A percentile compares a stretch with the other conserved stretches of the same genome.
Evolutionary conservation across 1,140 invertebrate species (phyloP).

Genomic region (Oscheius sp.): DNA sequence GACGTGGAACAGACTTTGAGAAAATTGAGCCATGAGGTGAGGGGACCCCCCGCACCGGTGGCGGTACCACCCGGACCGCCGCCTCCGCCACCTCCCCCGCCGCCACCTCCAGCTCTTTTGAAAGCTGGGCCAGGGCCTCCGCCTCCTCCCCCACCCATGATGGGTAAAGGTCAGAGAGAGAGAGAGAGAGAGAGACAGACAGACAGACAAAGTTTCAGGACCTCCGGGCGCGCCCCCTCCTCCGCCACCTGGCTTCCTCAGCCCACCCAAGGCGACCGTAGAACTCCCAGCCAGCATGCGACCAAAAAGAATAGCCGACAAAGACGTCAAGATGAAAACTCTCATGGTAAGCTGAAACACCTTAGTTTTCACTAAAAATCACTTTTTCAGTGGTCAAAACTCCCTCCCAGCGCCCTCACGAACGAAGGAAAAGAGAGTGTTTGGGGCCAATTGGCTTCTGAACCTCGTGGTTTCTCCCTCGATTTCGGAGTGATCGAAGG

Average conservation of each 20-base stretch:
- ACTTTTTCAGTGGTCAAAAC: conserved; percentile 11
- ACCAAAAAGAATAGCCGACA: neutral
- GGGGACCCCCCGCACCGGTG: neutral
- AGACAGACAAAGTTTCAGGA: too few relatives aligned
- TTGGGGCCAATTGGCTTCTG: conserved; percentile 8
- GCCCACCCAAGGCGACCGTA: neutral
- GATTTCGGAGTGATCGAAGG: conserved; percentile 13
- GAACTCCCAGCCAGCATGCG: neutral
- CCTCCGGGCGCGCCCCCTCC: neutral
- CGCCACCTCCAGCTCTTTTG: neutral
- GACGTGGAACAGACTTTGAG: neutral
- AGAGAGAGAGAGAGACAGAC: too few relatives aligned
- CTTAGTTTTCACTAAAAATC: neutral
- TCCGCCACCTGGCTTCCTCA: neutral
- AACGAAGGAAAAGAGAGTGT: neutral
- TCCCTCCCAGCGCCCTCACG: neutral
- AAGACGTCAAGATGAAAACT: conserved; percentile 7
- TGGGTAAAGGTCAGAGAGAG: neutral
- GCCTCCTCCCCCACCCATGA: neutral
- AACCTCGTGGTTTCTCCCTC: neutral
- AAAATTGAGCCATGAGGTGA: neutral
- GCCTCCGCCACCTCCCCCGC: neutral
- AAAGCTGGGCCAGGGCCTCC: neutral
- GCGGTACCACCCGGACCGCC: neutral
- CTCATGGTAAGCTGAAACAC: neutral